A percentile compares a stretch with the other conserved stretches of the same genome.
Evolutionary conservation across 2,888 invertebrate genomes (phyloP).

Genomic region (Meta bourneti): DNA sequence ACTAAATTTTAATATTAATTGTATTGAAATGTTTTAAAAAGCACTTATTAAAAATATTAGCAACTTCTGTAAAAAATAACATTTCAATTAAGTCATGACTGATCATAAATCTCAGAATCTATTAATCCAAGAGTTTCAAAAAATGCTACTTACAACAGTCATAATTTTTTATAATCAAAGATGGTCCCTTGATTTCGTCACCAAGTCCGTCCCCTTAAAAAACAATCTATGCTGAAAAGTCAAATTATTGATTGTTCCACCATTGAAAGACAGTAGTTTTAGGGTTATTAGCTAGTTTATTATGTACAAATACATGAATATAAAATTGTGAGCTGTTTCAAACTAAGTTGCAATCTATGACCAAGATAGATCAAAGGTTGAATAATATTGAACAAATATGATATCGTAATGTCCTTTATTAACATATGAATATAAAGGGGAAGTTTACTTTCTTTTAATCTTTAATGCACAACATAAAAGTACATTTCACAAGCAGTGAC

Average conservation of each 20-base stretch:
- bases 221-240: not conserved
- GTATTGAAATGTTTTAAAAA: no score
- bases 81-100: no score
- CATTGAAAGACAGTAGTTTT: no score
- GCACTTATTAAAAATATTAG: no score
- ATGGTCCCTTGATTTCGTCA: not conserved
- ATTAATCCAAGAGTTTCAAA: no score
- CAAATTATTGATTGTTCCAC: no score
- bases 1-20: no score
- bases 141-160: no score
- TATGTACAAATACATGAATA: not conserved
- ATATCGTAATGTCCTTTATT: not conserved
- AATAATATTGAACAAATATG: not conserved
- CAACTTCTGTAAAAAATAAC: no score
- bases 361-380: not conserved
- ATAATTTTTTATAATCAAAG: not conserved
- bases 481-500: not conserved
- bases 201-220: not conserved
- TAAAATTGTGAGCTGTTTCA: not conserved
- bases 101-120: no score
- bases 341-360: not conserved
- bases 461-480: not conserved
- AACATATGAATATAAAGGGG: not conserved
- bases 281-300: no score
- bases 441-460: not conserved